Evolutionary conservation across 1,140 invertebrate genomes (phyloP), one percentile per base, ranked within the genome.

Genomic region (Drosophila albomicans): DNA sequence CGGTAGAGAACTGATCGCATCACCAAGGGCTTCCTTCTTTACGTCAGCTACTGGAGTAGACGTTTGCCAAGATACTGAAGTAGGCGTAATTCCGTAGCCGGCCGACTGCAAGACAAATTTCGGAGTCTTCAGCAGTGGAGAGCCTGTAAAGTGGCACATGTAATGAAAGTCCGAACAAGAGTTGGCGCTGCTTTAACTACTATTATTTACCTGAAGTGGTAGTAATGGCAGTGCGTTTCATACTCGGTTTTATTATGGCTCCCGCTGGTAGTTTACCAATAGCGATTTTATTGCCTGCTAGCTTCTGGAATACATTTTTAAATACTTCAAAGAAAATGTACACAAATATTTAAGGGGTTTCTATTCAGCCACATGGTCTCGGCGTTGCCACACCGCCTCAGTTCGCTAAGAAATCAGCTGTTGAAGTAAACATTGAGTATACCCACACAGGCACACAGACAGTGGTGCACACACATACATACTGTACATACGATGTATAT

Each of bases 1-100:
- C 1, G 91, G 91, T 38, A 92, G 52, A 0, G 91, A 89, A 13
- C 74, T 91, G 15, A 92, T 92, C 2, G 84, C 91, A 15, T 78
- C 70, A 0, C 85, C 85, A 3, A 92, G 46, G 2, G 59, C 38
- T 66, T 75, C 66, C 30, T 61, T 72, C 38, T 71, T 80, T 0
- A 48, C 45, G 2, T 13, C 35, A 8, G n/a, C n/a, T 6, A 61
- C 2, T 6, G 75, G 74, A 0, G 52, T 41, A 0, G 59, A 51
- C 0, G 41, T 15, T 32, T 65, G 68, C 81, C 73, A 77, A 16
- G 63, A 25, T 20, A 79, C 8, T 4, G 69, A 35, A 11, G 43
- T 35, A 2, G 72, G 13, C 10, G 71, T 43, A 7, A 16, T 16
- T n/a, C 25, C 20, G 10, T 20, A n/a, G 61, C 30, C 35, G 61